Evolutionary conservation across 2,797 vertebrate genomes (phyloP), one percentile per base, ranked within the genome.

Genomic region (Pipistrellus pipistrellus): DNA sequence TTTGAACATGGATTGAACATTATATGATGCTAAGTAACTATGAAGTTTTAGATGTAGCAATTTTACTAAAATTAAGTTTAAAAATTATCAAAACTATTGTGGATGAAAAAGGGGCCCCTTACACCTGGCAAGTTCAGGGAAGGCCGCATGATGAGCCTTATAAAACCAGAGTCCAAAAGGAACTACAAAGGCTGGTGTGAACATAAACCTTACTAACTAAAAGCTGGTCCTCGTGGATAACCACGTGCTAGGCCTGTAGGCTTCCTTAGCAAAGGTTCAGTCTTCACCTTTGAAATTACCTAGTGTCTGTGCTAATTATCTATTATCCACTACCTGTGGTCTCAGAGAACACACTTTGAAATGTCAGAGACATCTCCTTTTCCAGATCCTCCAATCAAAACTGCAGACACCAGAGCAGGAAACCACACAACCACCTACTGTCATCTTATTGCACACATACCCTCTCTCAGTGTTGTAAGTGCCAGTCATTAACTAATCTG

Each of bases 1-100:
- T 84, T 8, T 55, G 62, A 86, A 72, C 44, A 82, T 2, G 1
- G 4, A 48, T n/a, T 85, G 21, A 13, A 59, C 9, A 48, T 66
- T 85, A 85, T 8, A 48, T 48, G 46, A 76, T 41, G 17, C n/a
- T n/a, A 53, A 75, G 18, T 1, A 78, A 84, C 91, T 86, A 69
- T 4, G 35, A 86, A 27, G 0, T 81, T 84, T 75, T 76, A 55
- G 32, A 18, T 38, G 4, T 14, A 69, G 6, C 25, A 27, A 72
- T 91, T 86, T 88, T 75, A 76, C 92, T 92, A 55, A 85, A 80
- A 20, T 86, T 76, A 21, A 5, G 9, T 53, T 69, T 59, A 41
- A 59, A 73, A 44, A 17, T 2, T 78, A 84, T 41, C 32, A 84
- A 85, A 87, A 90, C 20, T 53, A 48, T 32, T 15, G 12, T 17